A percentile compares a stretch with the other conserved stretches of the same genome.
Conservation (phyloP, 2,888 invertebrate species). For the Drosophila mayaguana region DNA sequence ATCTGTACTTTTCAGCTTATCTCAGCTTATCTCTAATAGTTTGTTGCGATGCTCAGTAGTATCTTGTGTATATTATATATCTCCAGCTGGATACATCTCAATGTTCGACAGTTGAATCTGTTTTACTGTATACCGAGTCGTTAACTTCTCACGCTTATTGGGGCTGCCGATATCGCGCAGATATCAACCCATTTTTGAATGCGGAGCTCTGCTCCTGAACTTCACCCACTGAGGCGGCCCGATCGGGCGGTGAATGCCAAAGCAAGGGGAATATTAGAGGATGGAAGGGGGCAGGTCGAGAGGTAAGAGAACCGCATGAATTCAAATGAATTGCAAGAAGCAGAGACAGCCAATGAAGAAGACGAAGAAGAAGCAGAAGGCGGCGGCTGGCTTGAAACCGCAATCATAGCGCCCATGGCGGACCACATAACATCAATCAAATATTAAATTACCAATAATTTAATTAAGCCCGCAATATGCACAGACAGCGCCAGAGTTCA, state of each 20-base stretch:
- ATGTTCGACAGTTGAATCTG: background rate
- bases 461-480: constrained; percentile 78
- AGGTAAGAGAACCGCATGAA: constrained; percentile 55
- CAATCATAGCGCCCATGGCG: constrained; percentile 58
- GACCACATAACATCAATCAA: constrained; percentile 76
- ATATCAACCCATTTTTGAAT: constrained; percentile 61
- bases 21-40: background rate
- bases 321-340: constrained; percentile 64
- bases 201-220: constrained; percentile 64
- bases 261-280: constrained; percentile 21
- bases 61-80: too few relatives aligned
- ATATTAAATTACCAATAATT: constrained; percentile 83
- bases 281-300: background rate
- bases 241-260: constrained; percentile 21
- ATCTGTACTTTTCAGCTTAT: background rate
- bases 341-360: constrained; percentile 17
- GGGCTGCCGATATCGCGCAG: constrained; percentile 57
- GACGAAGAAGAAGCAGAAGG: constrained; percentile 4
- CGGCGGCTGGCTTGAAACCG: constrained; percentile 53
- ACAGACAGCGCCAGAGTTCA: constrained; percentile 65
- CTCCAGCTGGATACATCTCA: too few relatives aligned
- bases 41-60: too few relatives aligned
- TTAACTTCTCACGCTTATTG: constrained; percentile 54
- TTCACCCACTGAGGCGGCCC: constrained; percentile 57
- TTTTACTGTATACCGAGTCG: background rate